These are phyloP conservation scores for Aspidoscelis tigris DNA, from an alignment of 2,113 vertebrate species.

Conservation along the genomic window DNA sequence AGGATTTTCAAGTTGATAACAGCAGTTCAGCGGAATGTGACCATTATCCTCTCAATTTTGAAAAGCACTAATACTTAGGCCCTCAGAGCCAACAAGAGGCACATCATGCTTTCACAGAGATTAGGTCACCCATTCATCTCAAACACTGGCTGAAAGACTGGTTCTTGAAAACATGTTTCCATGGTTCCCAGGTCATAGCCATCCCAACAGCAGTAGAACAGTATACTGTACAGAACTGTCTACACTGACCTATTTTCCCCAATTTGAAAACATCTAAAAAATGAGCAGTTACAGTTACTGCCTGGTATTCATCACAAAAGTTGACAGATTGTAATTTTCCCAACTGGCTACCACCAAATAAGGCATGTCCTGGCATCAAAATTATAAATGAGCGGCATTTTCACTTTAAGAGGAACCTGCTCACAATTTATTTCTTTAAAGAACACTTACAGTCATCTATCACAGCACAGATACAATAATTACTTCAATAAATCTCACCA, in stretches of 20 bases:
- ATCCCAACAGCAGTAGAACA: background rate
- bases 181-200: background rate
- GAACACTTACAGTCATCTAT: background rate
- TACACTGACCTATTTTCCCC: background rate
- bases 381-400: background rate
- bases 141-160: too few relatives aligned
- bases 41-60: background rate
- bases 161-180: background rate
- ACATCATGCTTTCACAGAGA: background rate
- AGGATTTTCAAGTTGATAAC: background rate
- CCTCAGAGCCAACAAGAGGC: background rate
- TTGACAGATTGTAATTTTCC: constrained; percentile 2
- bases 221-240: background rate
- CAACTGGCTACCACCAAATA: background rate
- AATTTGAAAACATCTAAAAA: background rate
- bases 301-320: background rate
- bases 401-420: background rate
- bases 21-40: background rate
- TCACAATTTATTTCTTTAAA: background rate
- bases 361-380: background rate
- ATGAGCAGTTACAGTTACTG: background rate
- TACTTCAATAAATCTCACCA: background rate
- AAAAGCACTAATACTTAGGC: background rate
- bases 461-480: background rate
- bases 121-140: background rate